Conservation (phyloP, 2,113 vertebrate species). For the Ramphastos sulfuratus region DNA sequence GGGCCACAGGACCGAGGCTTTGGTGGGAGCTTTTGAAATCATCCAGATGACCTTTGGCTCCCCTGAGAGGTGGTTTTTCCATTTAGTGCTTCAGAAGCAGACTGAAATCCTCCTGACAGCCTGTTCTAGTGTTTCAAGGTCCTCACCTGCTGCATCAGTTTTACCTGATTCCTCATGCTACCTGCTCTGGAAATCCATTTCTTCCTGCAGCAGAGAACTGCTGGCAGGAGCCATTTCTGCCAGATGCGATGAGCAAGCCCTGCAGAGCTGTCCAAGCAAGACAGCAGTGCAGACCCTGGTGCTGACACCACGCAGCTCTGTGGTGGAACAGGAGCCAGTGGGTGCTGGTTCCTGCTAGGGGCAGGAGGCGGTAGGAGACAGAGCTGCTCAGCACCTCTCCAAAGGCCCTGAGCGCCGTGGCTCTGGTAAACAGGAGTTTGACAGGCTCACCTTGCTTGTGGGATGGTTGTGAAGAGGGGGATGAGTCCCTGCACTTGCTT, state of each 20-base stretch:
- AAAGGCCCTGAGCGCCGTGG: background rate
- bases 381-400: background rate
- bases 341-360: background rate
- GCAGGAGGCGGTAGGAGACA: background rate
- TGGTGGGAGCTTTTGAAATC: slow-evolving; percentile 8
- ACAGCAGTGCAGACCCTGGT: background rate
- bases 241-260: background rate
- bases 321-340: background rate
- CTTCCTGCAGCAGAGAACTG: background rate
- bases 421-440: background rate
- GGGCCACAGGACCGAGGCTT: background rate
- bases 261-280: background rate
- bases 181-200: background rate
- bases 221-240: background rate
- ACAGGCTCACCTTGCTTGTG: background rate
- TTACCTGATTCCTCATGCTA: background rate
- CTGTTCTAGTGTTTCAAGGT: background rate
- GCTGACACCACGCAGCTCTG: background rate
- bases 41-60: background rate
- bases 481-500: background rate
- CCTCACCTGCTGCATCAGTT: background rate
- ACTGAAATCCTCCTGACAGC: background rate
- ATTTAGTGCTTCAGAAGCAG: background rate
- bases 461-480: background rate
- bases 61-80: background rate